A percentile compares a stretch with the other conserved stretches of the same genome.
These are phyloP conservation scores for Hemicrepidius hirtus DNA, from an alignment of 2,888 invertebrate genomes.

Conservation along the genomic window DNA sequence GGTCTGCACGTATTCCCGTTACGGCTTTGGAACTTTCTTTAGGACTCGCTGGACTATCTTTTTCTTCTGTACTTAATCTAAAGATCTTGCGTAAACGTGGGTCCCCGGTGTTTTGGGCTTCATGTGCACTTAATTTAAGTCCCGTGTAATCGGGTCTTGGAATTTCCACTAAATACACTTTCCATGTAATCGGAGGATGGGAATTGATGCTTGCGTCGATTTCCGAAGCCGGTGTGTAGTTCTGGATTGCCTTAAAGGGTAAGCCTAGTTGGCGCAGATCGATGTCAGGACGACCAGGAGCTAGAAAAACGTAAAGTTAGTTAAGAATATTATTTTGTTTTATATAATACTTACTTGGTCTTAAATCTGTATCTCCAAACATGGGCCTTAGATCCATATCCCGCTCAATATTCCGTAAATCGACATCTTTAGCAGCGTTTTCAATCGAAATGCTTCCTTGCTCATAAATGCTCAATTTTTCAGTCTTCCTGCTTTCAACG, in stretches of 20 bases:
- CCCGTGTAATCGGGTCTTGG: slow-evolving; percentile 86
- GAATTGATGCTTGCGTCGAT: slow-evolving; percentile 88
- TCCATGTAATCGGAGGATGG: slow-evolving; percentile 84
- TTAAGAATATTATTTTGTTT: too few species aligned
- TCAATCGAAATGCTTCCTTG: slow-evolving; percentile 76
- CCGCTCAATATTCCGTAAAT: slow-evolving; percentile 70
- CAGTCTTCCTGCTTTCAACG: slow-evolving; percentile 62
- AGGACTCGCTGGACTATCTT: slow-evolving; percentile 77
- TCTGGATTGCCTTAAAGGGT: slow-evolving; percentile 86
- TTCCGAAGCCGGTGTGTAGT: slow-evolving; percentile 89
- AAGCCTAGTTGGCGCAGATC: slow-evolving; percentile 83
- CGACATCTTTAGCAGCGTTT: slow-evolving; percentile 73
- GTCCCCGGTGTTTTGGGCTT: slow-evolving; percentile 83
- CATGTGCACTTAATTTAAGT: slow-evolving; percentile 81
- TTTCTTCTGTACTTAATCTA: slow-evolving; percentile 77
- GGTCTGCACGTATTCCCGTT: slow-evolving; percentile 71
- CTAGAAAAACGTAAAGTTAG: background rate
- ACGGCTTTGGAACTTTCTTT: slow-evolving; percentile 69
- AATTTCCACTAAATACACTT: slow-evolving; percentile 77
- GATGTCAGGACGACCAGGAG: slow-evolving; percentile 76
- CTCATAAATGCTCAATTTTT: slow-evolving; percentile 77
- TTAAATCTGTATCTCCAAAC: slow-evolving; percentile 81
- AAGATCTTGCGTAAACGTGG: slow-evolving; percentile 86
- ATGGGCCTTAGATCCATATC: slow-evolving; percentile 75
- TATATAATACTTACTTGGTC: slow-evolving; percentile 69